Conservation (phyloP, 2,888 invertebrate genomes). For the Tipula lateralis region DNA sequence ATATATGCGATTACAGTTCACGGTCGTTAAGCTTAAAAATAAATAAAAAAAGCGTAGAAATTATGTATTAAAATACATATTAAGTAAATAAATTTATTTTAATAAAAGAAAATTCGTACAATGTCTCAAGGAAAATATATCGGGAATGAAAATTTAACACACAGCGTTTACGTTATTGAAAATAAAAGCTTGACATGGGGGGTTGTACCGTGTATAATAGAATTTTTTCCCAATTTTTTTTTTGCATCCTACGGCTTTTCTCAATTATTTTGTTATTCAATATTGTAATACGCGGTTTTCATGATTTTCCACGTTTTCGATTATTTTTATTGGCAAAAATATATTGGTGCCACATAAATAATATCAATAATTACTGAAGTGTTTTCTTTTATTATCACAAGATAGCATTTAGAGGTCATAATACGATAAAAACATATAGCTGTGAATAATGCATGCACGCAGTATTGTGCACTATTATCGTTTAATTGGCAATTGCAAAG, state of each 20-base stretch:
- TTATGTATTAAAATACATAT: constrained; percentile 9
- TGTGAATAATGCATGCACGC: neutral
- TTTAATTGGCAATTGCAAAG: neutral
- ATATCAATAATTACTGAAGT: neutral
- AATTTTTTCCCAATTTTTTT: neutral
- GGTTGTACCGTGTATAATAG: neutral
- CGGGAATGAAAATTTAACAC: neutral
- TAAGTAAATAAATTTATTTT: neutral
- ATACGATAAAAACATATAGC: neutral
- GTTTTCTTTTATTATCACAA: neutral
- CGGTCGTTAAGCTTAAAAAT: neutral
- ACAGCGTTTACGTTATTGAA: neutral
- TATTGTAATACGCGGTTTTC: neutral
- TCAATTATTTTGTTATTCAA: neutral
- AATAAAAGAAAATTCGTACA: neutral
- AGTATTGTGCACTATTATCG: neutral
- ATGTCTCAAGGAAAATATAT: neutral
- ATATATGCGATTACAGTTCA: neutral
- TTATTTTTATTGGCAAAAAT: neutral
- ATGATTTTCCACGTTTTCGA: neutral
- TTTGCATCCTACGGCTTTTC: constrained; percentile 7
- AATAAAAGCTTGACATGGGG: neutral
- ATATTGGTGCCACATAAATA: neutral
- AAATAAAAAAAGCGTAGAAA: neutral
- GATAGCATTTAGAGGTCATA: neutral